These are phyloP conservation scores for Lepidotrigona ventralis DNA, from an alignment of 1,140 invertebrate genomes.

Conservation along the genomic window DNA sequence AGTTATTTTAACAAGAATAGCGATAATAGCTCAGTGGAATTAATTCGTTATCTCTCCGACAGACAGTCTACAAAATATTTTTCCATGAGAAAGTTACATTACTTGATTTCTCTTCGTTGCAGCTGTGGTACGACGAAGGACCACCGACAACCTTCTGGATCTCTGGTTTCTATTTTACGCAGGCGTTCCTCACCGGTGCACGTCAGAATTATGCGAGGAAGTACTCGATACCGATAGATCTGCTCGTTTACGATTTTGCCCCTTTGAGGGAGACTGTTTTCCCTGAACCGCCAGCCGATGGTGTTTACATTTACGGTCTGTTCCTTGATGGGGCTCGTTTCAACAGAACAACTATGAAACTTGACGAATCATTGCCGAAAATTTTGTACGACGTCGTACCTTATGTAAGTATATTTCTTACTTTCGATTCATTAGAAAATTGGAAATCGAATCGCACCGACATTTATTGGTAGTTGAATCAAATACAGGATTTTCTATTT, in stretches of 20 bases:
- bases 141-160: constrained; percentile 93
- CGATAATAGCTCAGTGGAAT: not conserved
- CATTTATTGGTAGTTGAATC: no score
- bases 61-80: not conserved
- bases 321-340: constrained; percentile 94
- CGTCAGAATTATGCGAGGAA: constrained; percentile 96
- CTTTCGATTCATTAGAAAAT: not conserved
- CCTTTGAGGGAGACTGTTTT: constrained; percentile 79
- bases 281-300: constrained; percentile 85
- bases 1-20: not conserved
- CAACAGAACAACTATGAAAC: constrained; percentile 84
- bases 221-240: constrained; percentile 94
- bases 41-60: not conserved
- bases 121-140: constrained; percentile 92
- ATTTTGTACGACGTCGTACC: constrained; percentile 91
- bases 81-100: not conserved
- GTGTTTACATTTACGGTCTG: constrained; percentile 91
- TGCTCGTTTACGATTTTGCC: constrained; percentile 92
- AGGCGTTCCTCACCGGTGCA: constrained; percentile 96
- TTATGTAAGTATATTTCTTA: constrained; percentile 81
- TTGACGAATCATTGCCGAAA: constrained; percentile 92
- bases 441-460: no score
- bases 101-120: not conserved
- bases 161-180: constrained; percentile 97
- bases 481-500: no score